Percentiles rank a stretch among this genome's conserved stretches.
These are phyloP conservation scores for Malurus alboscapulatus DNA, from an alignment of 2,113 vertebrate genomes.

Conservation along the genomic window DNA sequence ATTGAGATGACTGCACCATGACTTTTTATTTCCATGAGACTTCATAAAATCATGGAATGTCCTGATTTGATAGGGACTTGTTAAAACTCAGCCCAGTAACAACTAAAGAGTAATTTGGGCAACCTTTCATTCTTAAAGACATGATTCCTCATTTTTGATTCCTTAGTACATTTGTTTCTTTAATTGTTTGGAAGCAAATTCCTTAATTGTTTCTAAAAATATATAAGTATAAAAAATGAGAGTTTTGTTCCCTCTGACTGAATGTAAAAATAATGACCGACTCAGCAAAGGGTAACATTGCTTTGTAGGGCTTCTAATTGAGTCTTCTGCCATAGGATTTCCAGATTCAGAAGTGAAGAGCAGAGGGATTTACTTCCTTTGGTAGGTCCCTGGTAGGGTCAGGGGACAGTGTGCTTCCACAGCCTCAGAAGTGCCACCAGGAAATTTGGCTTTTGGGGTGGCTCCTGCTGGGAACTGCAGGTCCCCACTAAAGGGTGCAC, in stretches of 20 bases:
- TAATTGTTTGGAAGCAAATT: background rate
- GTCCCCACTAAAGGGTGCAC: rapidly evolving
- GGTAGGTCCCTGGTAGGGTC: rapidly evolving
- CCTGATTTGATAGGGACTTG: background rate
- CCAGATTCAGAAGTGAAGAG: background rate
- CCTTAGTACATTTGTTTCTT: background rate
- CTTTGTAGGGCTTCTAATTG: background rate
- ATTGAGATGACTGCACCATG: background rate
- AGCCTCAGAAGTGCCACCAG: background rate
- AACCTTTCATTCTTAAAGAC: background rate
- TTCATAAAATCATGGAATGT: background rate
- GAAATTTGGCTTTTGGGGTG: rapidly evolving
- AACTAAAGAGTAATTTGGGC: background rate
- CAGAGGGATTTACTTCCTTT: background rate
- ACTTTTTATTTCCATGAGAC: background rate
- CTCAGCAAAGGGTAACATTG: rapidly evolving
- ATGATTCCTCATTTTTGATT: background rate
- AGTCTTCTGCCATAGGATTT: background rate
- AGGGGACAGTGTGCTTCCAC: background rate
- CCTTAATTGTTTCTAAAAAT: background rate
- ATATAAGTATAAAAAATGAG: background rate
- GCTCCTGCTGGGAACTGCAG: background rate
- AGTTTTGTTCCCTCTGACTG: background rate
- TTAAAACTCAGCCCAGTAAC: background rate
- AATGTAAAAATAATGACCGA: background rate